phyloP scores from a whole-genome alignment of 2,888 invertebrate species.

The Xanthorhoe spadicearia region DNA sequence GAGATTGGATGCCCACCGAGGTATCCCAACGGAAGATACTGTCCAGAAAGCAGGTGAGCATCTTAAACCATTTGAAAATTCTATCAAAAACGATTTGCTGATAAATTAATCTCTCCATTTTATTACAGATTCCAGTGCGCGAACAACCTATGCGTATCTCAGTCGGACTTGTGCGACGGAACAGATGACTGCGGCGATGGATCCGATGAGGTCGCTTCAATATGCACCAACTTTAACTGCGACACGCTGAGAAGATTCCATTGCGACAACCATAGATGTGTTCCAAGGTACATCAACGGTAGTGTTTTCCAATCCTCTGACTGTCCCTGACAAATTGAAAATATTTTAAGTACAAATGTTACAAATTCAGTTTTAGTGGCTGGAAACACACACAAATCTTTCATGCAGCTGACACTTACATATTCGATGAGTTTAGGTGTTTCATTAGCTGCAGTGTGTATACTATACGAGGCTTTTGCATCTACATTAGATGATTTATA shows the following conservation, averaged over 20 bases:
- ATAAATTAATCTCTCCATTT: neutral
- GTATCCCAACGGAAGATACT: conserved; percentile 94
- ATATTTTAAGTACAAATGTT: no score
- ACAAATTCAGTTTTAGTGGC: no score
- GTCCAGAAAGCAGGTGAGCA: conserved; percentile 88
- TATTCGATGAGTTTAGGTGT: no score
- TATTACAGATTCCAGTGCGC: conserved; percentile 92
- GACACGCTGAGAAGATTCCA: conserved; percentile 93
- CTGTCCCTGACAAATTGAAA: no score
- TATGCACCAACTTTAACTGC: conserved; percentile 94
- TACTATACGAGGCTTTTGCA: no score
- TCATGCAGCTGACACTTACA: no score
- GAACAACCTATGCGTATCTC: conserved; percentile 96
- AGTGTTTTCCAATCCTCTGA: no score
- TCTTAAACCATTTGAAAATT: neutral
- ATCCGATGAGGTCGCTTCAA: conserved; percentile 92
- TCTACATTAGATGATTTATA: no score
- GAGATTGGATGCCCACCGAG: conserved; percentile 95
- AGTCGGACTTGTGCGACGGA: conserved; percentile 96
- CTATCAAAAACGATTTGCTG: neutral
- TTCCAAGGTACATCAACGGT: conserved; percentile 82
- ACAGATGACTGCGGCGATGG: conserved; percentile 96
- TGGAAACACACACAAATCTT: no score
- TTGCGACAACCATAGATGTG: conserved; percentile 95
- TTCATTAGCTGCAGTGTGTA: no score